Conservation (phyloP, 2,113 vertebrate genomes). For the Muntiacus muntjak region DNA sequence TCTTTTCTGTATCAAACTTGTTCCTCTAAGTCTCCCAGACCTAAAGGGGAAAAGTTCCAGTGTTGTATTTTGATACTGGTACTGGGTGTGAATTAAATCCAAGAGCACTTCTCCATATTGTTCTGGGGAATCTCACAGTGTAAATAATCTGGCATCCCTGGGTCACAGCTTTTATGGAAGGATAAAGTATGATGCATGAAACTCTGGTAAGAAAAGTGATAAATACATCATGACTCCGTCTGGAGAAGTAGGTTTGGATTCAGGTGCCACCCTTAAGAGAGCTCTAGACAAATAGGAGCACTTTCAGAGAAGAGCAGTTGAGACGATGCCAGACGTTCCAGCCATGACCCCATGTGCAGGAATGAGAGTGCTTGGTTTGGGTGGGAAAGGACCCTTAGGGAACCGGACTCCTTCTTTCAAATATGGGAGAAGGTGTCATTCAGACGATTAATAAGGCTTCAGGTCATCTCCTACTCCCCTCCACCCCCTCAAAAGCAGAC, state of each 20-base stretch:
- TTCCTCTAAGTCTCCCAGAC: slow-evolving; percentile 17
- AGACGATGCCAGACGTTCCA: rapidly evolving
- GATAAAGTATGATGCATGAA: not conserved
- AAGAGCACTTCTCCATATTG: not conserved
- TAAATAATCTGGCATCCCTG: not conserved
- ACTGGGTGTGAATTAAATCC: not conserved
- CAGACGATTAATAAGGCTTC: not conserved
- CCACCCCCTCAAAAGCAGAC: not conserved
- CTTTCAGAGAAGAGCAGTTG: not conserved
- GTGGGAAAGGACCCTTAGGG: not conserved
- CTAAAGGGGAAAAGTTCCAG: not conserved
- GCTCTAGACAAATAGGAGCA: not conserved
- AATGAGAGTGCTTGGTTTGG: not conserved
- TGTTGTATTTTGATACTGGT: not conserved
- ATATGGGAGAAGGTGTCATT: not conserved
- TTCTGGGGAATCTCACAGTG: not conserved
- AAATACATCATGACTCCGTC: not conserved
- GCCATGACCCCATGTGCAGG: not conserved
- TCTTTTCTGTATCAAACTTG: not conserved
- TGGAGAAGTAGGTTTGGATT: not conserved
- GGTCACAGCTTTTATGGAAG: not conserved
- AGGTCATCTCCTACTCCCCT: not conserved
- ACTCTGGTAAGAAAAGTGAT: not conserved
- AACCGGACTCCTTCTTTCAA: not conserved
- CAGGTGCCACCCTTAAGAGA: not conserved